phyloP scores from a whole-genome alignment of 2,888 invertebrate species.

The Timandra comae region DNA sequence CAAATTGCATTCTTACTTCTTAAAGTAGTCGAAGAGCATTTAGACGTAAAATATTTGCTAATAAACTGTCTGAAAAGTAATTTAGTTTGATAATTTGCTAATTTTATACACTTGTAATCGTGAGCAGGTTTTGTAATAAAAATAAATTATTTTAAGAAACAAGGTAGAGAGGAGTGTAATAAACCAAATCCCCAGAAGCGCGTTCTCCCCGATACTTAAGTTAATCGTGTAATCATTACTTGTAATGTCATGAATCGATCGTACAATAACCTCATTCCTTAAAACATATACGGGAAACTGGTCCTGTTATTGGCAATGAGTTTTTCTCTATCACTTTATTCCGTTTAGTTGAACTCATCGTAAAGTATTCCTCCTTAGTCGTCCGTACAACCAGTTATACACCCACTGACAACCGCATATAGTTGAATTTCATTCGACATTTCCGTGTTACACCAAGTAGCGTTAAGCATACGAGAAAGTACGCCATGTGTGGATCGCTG shows the following conservation, averaged over 20 bases:
- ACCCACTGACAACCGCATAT: neutral
- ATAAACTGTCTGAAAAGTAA: no score
- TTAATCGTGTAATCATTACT: neutral
- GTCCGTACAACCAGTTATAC: neutral
- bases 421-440: conserved; percentile 1
- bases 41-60: no score
- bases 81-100: no score
- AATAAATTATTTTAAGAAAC: no score
- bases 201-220: no score
- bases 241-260: conserved; percentile 4
- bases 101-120: no score
- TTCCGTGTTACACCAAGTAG: neutral
- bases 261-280: conserved; percentile 16
- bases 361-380: conserved; percentile 2
- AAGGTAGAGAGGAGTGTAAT: no score
- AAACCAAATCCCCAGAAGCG: no score
- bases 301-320: conserved; percentile 30
- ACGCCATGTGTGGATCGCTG: neutral
- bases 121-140: no score
- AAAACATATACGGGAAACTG: conserved; percentile 22
- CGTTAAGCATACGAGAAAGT: conserved; percentile 1
- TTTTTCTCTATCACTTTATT: conserved; percentile 21
- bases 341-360: conserved; percentile 14
- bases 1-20: no score
- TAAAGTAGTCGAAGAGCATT: no score